These are phyloP conservation scores for Dusona sp. DNA, from an alignment of 2,888 invertebrate genomes.

Conservation along the genomic window DNA sequence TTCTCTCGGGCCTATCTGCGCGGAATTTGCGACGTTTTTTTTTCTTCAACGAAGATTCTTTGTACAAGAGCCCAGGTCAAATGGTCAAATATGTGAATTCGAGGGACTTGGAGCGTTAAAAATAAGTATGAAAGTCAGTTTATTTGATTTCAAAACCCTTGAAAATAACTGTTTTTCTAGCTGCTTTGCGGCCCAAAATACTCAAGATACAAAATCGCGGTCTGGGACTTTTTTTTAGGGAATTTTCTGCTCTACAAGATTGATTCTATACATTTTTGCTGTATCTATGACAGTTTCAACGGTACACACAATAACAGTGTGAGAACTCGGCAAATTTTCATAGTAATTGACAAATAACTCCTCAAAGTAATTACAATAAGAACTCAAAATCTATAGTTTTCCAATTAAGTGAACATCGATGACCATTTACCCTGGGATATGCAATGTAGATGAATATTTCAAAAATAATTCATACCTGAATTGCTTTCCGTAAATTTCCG, in stretches of 20 bases:
- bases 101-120: background rate
- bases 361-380: background rate
- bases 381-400: background rate
- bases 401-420: background rate
- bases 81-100: background rate
- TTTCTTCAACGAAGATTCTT: background rate
- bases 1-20: constrained; percentile 90
- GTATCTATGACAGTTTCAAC: background rate
- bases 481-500: constrained; percentile 93
- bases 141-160: background rate
- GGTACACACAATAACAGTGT: background rate
- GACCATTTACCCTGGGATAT: background rate
- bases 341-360: background rate
- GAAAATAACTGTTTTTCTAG: background rate
- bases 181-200: background rate
- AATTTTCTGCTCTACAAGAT: constrained; percentile 7
- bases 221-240: background rate
- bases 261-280: background rate
- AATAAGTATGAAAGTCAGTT: background rate
- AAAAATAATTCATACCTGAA: constrained; percentile 87
- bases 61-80: background rate
- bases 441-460: background rate
- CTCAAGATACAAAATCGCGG: background rate
- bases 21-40: constrained; percentile 66
- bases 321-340: background rate